Percentiles rank a stretch among this genome's conserved stretches.
phyloP scores from a whole-genome alignment of 2,888 invertebrate species.

The Sepiola atlantica region DNA sequence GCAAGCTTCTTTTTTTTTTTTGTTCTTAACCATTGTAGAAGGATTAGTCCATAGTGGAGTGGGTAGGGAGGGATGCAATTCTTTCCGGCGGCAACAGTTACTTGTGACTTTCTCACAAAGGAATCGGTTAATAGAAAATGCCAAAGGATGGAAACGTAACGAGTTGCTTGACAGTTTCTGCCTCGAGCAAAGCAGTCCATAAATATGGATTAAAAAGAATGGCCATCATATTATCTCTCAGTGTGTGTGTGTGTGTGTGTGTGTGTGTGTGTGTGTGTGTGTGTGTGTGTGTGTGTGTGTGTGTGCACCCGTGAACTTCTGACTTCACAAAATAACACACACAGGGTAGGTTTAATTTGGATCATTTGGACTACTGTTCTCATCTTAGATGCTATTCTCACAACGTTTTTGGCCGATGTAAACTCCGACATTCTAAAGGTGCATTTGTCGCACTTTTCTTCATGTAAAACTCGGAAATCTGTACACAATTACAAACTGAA shows the following conservation, averaged over 20 bases:
- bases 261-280: too few relatives aligned
- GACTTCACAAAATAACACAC: too few relatives aligned
- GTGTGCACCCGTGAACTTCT: too few relatives aligned
- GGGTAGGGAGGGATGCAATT: neutral
- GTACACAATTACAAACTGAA: too few relatives aligned
- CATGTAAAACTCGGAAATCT: too few relatives aligned
- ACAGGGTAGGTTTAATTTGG: too few relatives aligned
- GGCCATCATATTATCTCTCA: neutral
- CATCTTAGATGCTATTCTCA: too few relatives aligned
- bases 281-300: too few relatives aligned
- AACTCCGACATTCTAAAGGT: too few relatives aligned
- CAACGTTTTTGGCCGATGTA: too few relatives aligned
- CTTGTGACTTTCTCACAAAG: constrained; percentile 32
- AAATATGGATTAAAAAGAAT: neutral
- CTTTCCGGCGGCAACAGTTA: neutral
- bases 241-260: neutral
- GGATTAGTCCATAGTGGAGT: neutral
- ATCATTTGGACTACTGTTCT: too few relatives aligned
- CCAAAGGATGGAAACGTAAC: neutral
- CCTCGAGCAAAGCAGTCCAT: neutral
- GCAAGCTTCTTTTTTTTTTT: neutral
- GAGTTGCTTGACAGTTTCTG: neutral
- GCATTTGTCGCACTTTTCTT: too few relatives aligned
- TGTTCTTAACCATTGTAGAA: neutral
- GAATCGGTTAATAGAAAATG: neutral